Conservation (phyloP, 1,140 invertebrate genomes). For the Planococcus citri region DNA sequence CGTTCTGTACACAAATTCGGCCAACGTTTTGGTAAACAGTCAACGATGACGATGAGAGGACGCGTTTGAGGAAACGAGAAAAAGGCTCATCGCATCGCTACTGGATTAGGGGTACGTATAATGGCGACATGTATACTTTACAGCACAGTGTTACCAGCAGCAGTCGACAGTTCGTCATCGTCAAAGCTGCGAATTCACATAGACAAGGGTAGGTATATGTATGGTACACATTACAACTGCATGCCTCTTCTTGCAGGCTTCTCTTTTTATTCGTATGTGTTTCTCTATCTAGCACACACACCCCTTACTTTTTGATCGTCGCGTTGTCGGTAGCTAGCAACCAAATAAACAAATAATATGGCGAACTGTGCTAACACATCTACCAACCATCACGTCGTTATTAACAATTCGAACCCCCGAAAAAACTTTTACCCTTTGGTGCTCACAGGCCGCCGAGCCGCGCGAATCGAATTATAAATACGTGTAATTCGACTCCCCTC, state of each 20-base stretch:
- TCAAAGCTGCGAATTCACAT: not conserved
- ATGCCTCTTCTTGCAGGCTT: too few species aligned
- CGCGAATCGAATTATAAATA: not conserved
- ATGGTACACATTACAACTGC: too few species aligned
- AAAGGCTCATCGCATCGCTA: not conserved
- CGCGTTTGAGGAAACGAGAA: not conserved
- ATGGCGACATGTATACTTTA: not conserved
- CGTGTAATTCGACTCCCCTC: not conserved
- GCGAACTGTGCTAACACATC: not conserved
- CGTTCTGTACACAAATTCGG: too few species aligned
- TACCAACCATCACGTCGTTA: not conserved
- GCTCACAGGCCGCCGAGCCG: not conserved
- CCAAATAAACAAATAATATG: conserved; percentile 20
- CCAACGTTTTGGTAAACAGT: too few species aligned
- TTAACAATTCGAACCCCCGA: not conserved
- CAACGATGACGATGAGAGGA: too few species aligned
- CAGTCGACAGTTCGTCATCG: conserved; percentile 19
- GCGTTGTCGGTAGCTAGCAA: conserved; percentile 12
- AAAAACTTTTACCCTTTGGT: conserved; percentile 10
- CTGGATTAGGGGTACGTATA: not conserved
- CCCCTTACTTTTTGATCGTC: not conserved
- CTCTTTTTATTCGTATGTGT: too few species aligned
- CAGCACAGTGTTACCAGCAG: conserved; percentile 14
- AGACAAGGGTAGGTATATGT: not conserved
- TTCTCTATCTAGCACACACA: too few species aligned